These are phyloP conservation scores for Vanessa tameamea DNA, from an alignment of 1,140 invertebrate species.

Conservation along the genomic window DNA sequence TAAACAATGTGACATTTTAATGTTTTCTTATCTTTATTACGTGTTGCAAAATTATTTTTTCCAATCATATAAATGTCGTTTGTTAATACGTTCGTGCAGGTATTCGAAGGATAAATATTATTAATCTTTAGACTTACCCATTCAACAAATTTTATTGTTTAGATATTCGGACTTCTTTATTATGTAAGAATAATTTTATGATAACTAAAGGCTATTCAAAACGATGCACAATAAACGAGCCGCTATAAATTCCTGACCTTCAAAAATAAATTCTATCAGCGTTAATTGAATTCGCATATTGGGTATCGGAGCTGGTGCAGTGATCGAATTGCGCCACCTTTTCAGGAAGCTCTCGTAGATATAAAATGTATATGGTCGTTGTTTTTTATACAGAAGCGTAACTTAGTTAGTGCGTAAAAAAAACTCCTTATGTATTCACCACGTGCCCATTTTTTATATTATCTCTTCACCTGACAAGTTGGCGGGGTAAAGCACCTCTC, in stretches of 20 bases:
- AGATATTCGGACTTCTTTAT: neutral
- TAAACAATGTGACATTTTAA: constrained; percentile 16
- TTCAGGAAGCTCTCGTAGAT: neutral
- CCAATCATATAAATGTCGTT: neutral
- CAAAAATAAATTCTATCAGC: constrained; percentile 2
- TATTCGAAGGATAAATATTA: neutral
- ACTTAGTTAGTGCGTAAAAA: constrained; percentile 30
- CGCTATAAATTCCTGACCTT: neutral
- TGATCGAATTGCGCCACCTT: neutral
- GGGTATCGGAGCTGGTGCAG: neutral
- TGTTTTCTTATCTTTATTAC: constrained; percentile 12
- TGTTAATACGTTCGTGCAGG: neutral
- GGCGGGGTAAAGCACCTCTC: constrained; percentile 36
- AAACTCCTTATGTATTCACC: constrained; percentile 33
- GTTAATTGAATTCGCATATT: constrained; percentile 8
- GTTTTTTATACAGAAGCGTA: constrained; percentile 33
- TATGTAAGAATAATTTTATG: neutral
- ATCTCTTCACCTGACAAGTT: constrained; percentile 31
- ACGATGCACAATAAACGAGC: neutral
- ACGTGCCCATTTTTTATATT: constrained; percentile 41
- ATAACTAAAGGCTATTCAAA: neutral
- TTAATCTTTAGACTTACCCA: neutral
- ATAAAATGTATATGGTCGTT: neutral
- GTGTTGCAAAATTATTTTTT: constrained; percentile 11
- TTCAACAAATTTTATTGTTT: neutral